Base-by-base conservation (phyloP, 1,140 invertebrate genomes). In the Mylabris phalerata region DNA sequence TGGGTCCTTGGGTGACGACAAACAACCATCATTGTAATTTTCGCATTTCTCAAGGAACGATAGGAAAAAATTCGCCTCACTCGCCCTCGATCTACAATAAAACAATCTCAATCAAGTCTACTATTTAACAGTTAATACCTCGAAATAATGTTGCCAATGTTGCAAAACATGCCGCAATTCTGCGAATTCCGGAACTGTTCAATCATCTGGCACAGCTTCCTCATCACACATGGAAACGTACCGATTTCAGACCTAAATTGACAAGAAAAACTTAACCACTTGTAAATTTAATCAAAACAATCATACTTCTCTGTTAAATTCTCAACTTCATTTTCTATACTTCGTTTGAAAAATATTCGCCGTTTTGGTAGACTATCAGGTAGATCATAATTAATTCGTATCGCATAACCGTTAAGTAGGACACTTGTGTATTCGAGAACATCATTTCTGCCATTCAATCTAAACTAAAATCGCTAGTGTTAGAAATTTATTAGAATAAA, bases 141-240 rank as follows among this genome's bases (percentile, higher is more conserved):
- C n/a, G 55, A 44, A 50, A 70, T 64, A 44, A 70, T 67, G 47
- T 61, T 65, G 11, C 61, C 67, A 38, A 70, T 67, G 50, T 60
- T 63, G 55, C 68, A 70, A 39, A 68, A 67, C 27, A 70, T 61
- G 25, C 68, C 68, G 50, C 68, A 70, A n/a, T 56, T 61, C 45
- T 63, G 19, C 0, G 61, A 50, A 1, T 56, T n/a, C 50, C 52
- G 54, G 2, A 66, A 51, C n/a, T 47, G 48, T n/a, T 47, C 57
- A n/a, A 63, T 48, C 4, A 60, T 38, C 45, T 60, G 42, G 43
- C 68, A 69, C 2, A 68, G 25, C 24, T 62, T 54, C 46, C 62
- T 67, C 41, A 67, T 40, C 6, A 65, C 11, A 43, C 68, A 70
- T 3, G 65, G 2, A 63, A 66, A 19, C 64, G 59, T 50, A 42